Base-by-base conservation (phyloP, 2,113 vertebrate genomes). In the Speoplatyrhinus poulsoni region DNA sequence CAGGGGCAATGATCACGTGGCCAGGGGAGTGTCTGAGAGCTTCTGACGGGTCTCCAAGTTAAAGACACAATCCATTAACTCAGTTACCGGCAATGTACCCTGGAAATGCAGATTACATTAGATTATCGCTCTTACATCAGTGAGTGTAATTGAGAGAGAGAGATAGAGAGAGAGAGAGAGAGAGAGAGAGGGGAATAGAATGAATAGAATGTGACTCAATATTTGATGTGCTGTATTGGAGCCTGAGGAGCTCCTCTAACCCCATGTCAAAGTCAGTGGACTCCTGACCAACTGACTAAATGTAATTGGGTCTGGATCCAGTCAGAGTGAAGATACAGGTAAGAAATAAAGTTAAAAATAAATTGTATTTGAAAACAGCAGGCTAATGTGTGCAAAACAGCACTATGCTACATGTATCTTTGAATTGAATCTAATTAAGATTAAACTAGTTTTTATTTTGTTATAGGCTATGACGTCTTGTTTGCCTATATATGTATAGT, bases 231-330 rank as follows among this genome's bases (percentile, higher is more conserved):
- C 26, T 54, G 47, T 7, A 19, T 50, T 32, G 9, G 3, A 6
- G 48, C 33, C 67, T 3, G 6, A 0, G 0, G 48, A 59, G 53
- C 3, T 69, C 52, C 60, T 17, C 16, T n/a, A 7, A 36, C n/a
- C 48, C 3, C 19, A 32, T 71, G 70, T 26, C 54, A 56, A 69
- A 50, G 54, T 61, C 61, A 60, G 32, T 46, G 59, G 59, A 72
- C 12, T 50, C 52, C 32, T n/a, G n/a, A 4, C 9, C 62, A 41
- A 70, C 63, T 48, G 65, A 74, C 58, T 70, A 77, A 77, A 67
- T 65, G 72, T 2, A n/a, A 93, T 93, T 92, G 92, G 92, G 75
- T 82, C 89, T 81, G 88, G 76, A 78, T 48, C 82, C 9, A 89
- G 92, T 52, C 92, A 91, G 62, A 75, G 61, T 36, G 36, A 85